phyloP scores from a whole-genome alignment of 2,888 invertebrate species.

The Metacarcinus magister region DNA sequence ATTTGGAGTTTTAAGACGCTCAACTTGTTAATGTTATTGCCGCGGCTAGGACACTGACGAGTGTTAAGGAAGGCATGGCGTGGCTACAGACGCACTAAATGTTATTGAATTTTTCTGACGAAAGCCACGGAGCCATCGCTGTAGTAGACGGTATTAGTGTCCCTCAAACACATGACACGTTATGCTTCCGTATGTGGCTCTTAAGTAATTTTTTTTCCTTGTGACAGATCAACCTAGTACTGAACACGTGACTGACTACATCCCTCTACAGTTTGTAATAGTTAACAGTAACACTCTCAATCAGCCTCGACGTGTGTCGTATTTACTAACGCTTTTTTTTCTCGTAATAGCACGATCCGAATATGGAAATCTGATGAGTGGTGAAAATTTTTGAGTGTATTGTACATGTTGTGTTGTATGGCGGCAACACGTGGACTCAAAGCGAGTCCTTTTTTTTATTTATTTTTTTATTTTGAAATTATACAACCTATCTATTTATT shows the following conservation, averaged over 20 bases:
- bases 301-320: neutral
- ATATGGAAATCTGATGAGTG: neutral
- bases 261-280: neutral
- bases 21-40: too few species aligned
- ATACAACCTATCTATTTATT: neutral
- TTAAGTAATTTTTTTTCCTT: too few species aligned
- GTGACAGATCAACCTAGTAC: too few species aligned
- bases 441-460: neutral
- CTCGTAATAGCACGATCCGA: neutral
- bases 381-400: neutral
- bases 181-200: too few species aligned
- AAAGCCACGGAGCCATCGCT: too few species aligned
- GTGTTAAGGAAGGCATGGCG: too few species aligned
- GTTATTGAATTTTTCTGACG: too few species aligned
- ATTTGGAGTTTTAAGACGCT: too few species aligned
- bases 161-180: too few species aligned
- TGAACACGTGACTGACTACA: neutral
- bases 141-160: too few species aligned
- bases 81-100: too few species aligned
- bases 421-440: neutral
- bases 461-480: neutral
- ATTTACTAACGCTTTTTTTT: neutral
- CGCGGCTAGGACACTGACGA: too few species aligned
- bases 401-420: neutral
- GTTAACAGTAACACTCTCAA: neutral